Evolutionary conservation across 1,140 invertebrate genomes (phyloP).

Genomic region (Microplitis demolitor): DNA sequence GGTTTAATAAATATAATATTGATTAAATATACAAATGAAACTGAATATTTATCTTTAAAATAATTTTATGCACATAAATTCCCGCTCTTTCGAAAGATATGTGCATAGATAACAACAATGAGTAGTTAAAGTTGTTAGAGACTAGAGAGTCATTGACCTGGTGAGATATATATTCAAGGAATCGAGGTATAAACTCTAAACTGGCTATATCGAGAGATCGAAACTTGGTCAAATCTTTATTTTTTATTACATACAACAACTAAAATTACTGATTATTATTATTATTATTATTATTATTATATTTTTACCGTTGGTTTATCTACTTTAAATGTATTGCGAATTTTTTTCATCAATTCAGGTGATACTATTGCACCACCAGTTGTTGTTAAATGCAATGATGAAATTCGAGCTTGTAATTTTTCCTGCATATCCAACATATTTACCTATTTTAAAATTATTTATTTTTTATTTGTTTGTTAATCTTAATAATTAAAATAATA

Average conservation of each 20-base stretch:
- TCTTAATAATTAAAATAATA: background rate
- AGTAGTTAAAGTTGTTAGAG: constrained; percentile 18
- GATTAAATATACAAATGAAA: background rate
- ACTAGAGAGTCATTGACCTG: constrained; percentile 46
- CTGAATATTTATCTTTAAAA: background rate
- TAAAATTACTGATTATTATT: background rate
- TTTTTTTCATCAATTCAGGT: constrained; percentile 71
- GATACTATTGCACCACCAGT: constrained; percentile 80
- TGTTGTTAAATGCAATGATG: constrained; percentile 65
- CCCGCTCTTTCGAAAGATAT: constrained; percentile 37
- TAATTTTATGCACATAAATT: constrained; percentile 36
- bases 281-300: constrained; percentile 46
- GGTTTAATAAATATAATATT: background rate
- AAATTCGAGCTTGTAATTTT: constrained; percentile 56
- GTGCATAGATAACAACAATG: constrained; percentile 46
- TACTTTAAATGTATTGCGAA: constrained; percentile 60
- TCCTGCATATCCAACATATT: constrained; percentile 56
- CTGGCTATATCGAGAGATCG: no score
- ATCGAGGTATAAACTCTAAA: background rate
- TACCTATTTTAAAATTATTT: constrained; percentile 33
- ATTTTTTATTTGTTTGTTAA: background rate
- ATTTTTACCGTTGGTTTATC: constrained; percentile 56
- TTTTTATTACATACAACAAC: background rate
- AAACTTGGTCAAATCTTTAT: no score
- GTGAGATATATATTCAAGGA: background rate